Evolutionary conservation across 2,888 invertebrate species (phyloP).

Genomic region (Agonopterix heracliana): DNA sequence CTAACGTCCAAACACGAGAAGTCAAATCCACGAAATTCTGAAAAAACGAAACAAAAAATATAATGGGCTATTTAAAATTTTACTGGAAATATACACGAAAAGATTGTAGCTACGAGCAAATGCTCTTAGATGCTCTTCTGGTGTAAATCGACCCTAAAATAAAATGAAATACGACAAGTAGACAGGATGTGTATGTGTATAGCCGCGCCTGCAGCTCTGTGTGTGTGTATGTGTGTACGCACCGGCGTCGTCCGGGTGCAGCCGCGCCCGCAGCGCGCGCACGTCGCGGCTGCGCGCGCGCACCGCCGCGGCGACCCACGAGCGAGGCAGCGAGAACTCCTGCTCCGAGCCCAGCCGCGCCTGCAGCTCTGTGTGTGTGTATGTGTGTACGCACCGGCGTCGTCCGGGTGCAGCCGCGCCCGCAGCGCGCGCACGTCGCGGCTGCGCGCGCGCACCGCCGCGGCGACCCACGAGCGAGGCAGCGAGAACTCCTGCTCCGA

Average conservation of each 20-base stretch:
- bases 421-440: neutral
- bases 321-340: slow-evolving; percentile 8
- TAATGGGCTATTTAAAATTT: too few species aligned
- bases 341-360: slow-evolving; percentile 1
- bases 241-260: neutral
- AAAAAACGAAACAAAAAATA: neutral
- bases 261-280: slow-evolving; percentile 1
- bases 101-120: too few species aligned
- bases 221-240: too few species aligned
- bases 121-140: too few species aligned
- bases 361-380: slow-evolving; percentile 12
- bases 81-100: too few species aligned
- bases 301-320: slow-evolving; percentile 6
- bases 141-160: too few species aligned
- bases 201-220: neutral
- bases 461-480: slow-evolving; percentile 6
- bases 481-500: slow-evolving; percentile 9
- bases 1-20: slow-evolving; percentile 18
- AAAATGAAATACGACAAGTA: too few species aligned
- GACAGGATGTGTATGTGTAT: too few species aligned
- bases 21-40: slow-evolving; percentile 4
- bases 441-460: neutral
- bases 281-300: neutral
- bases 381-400: too few species aligned
- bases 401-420: neutral